These are phyloP conservation scores for Mionectes macconnelli DNA, from an alignment of 2,113 vertebrate genomes.

Conservation along the genomic window DNA sequence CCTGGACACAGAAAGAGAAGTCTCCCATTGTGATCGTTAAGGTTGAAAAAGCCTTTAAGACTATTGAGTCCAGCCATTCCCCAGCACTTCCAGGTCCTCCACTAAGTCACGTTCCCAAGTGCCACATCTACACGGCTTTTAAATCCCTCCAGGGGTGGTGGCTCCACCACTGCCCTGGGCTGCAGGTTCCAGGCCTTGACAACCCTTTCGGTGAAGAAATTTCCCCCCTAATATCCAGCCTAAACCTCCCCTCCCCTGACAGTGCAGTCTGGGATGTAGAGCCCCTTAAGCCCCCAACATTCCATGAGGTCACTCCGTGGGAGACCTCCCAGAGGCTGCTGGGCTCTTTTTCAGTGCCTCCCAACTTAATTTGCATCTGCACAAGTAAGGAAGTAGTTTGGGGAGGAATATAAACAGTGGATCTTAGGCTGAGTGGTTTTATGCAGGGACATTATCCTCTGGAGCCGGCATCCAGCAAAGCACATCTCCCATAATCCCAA, in stretches of 20 bases:
- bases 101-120: too few species aligned
- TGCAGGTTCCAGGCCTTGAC: neutral
- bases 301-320: rapidly evolving
- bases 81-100: neutral
- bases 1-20: neutral
- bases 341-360: neutral
- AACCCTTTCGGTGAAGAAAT: neutral
- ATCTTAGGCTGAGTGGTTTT: neutral
- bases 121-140: neutral
- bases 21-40: neutral
- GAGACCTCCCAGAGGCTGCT: neutral
- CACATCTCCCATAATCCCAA: neutral
- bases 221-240: neutral
- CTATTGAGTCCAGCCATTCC: neutral
- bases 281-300: neutral
- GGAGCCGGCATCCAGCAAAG: neutral
- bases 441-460: neutral
- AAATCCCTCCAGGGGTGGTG: neutral
- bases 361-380: neutral
- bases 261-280: rapidly evolving
- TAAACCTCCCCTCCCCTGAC: neutral
- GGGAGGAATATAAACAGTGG: neutral
- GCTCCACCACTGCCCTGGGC: neutral
- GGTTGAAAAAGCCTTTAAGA: neutral
- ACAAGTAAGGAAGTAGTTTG: neutral